These are phyloP conservation scores for Miichthys miiuy DNA, from an alignment of 2,797 vertebrate species.

Conservation along the genomic window DNA sequence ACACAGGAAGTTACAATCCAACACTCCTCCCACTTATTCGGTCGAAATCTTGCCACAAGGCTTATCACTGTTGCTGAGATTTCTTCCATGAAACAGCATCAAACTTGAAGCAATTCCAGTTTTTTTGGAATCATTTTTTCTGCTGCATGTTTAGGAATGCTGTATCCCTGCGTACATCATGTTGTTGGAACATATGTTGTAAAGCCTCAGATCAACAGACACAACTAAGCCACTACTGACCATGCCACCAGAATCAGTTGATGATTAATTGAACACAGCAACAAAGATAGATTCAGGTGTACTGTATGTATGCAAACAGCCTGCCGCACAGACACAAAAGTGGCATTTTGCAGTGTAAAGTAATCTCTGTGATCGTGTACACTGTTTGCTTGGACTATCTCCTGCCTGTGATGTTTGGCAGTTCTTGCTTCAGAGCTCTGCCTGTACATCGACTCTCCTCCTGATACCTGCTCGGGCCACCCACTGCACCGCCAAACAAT, in stretches of 20 bases:
- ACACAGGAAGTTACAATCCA: not conserved
- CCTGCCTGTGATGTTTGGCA: constrained; percentile 49
- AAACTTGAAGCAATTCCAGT: not conserved
- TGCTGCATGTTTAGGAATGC: not conserved
- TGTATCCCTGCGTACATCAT: not conserved
- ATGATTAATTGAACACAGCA: not conserved
- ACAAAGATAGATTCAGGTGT: not conserved
- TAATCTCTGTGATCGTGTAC: constrained; percentile 3
- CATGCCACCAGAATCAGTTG: not conserved
- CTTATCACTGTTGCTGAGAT: not conserved
- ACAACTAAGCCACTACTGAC: not conserved
- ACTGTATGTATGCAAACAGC: not conserved
- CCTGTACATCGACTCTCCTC: not conserved
- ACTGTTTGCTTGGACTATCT: constrained; percentile 51
- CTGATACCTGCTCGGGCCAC: constrained; percentile 60
- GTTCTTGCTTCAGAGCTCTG: constrained; percentile 29
- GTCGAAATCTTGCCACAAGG: not conserved
- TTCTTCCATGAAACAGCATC: not conserved
- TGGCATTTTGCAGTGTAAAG: constrained; percentile 6
- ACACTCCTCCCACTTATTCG: not conserved
- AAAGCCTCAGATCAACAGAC: not conserved
- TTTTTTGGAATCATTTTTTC: not conserved
- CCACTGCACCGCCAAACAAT: constrained; percentile 65
- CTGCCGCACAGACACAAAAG: not conserved
- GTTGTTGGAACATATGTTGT: not conserved